These are phyloP conservation scores for Podargus strigoides DNA, from an alignment of 2,797 vertebrate species.

Conservation along the genomic window DNA sequence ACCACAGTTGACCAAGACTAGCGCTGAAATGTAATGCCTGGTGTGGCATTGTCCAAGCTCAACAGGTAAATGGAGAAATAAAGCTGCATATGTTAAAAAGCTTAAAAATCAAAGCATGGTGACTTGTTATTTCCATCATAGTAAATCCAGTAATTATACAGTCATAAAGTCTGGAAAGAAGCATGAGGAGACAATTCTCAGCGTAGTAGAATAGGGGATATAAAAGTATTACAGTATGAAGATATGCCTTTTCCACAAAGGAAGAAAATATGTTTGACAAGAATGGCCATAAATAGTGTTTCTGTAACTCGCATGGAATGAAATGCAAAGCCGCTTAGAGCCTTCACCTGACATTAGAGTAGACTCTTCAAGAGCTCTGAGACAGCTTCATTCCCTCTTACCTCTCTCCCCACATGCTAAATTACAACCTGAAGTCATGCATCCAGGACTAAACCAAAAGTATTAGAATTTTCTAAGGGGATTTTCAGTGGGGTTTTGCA, in stretches of 20 bases:
- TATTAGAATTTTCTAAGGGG: not conserved
- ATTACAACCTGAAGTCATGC: not conserved
- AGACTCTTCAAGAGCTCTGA: not conserved
- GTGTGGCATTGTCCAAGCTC: not conserved
- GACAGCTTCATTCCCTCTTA: not conserved
- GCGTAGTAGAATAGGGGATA: not conserved
- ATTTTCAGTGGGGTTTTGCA: not conserved
- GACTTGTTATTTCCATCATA: not conserved
- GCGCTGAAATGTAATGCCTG: not conserved
- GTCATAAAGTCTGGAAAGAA: not conserved
- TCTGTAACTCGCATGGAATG: not conserved
- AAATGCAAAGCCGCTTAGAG: not conserved
- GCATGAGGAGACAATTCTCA: not conserved
- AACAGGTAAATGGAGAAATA: not conserved
- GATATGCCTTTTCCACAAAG: not conserved
- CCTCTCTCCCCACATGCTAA: accelerated
- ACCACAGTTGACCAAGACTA: not conserved
- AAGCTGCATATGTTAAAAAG: not conserved
- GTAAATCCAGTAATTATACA: not conserved
- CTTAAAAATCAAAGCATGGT: not conserved
- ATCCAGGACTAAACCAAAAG: not conserved
- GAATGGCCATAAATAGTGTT: not conserved
- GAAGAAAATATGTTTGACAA: not conserved
- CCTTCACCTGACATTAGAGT: not conserved
- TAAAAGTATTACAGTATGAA: not conserved